Conservation (phyloP, 2,797 vertebrate genomes). For the Oreochromis mossambicus region DNA sequence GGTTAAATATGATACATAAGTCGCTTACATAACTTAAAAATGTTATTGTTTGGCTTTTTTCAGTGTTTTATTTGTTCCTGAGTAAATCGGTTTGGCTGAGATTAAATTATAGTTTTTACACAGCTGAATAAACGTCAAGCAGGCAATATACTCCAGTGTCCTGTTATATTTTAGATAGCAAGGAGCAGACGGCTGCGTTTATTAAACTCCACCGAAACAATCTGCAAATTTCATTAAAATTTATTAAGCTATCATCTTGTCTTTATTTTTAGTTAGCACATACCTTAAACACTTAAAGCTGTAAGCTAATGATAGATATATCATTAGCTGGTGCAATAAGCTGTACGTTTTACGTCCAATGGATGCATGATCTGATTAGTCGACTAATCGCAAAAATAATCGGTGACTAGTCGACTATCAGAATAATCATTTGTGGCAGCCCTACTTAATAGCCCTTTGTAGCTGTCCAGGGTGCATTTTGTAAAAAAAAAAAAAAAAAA, state of each 20-base stretch:
- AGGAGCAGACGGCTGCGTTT: no score
- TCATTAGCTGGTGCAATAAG: not conserved
- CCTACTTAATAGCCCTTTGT: fast-evolving
- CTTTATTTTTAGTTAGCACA: fast-evolving
- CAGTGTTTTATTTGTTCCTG: no score
- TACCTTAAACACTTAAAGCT: fast-evolving
- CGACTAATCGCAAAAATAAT: not conserved
- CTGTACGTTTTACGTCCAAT: not conserved
- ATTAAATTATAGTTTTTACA: no score
- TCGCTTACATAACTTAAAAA: no score
- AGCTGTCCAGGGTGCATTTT: not conserved
- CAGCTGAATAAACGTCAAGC: no score
- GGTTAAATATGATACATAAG: no score
- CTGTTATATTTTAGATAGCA: no score
- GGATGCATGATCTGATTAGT: not conserved
- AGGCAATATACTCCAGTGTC: no score
- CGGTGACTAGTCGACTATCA: not conserved
- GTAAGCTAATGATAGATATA: not conserved
- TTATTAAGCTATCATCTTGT: not conserved
- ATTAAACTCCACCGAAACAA: fast-evolving
- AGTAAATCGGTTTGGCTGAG: no score
- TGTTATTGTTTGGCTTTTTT: no score
- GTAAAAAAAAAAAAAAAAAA: no score
- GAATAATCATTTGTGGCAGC: not conserved
- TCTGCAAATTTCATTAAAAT: fast-evolving